These are phyloP conservation scores for Fopius arisanus DNA, from an alignment of 1,140 invertebrate species.

Conservation along the genomic window DNA sequence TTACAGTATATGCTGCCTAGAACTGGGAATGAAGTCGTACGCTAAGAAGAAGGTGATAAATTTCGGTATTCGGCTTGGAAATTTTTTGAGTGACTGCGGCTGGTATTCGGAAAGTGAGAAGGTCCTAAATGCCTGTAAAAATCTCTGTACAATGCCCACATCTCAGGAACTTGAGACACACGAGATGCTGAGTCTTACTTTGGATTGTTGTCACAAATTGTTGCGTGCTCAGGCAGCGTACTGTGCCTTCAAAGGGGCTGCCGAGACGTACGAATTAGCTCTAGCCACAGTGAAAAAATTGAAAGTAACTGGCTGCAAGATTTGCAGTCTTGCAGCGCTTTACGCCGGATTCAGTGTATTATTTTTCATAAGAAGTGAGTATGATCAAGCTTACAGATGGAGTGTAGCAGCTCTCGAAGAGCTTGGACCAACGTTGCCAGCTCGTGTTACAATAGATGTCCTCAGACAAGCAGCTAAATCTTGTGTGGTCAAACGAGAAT, in stretches of 20 bases:
- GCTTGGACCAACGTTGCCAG: constrained; percentile 69
- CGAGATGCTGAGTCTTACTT: constrained; percentile 62
- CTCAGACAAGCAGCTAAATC: constrained; percentile 84
- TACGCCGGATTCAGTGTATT: constrained; percentile 83
- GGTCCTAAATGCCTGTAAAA: constrained; percentile 72
- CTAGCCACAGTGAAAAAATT: constrained; percentile 67
- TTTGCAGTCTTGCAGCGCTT: constrained; percentile 73
- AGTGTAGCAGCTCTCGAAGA: constrained; percentile 75
- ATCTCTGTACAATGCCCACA: constrained; percentile 64
- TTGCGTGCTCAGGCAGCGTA: constrained; percentile 82
- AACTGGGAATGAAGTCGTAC: constrained; percentile 35
- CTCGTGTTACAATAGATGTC: constrained; percentile 78
- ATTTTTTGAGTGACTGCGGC: constrained; percentile 86
- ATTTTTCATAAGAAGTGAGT: constrained; percentile 83
- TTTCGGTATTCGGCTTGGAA: constrained; percentile 71
- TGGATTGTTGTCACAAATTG: constrained; percentile 82
- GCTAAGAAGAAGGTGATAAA: constrained; percentile 59
- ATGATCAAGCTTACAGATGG: constrained; percentile 81
- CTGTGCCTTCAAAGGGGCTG: constrained; percentile 77
- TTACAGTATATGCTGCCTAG: constrained; percentile 59
- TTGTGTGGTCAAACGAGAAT: constrained; percentile 86
- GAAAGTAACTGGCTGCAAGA: constrained; percentile 52
- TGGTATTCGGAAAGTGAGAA: constrained; percentile 80
- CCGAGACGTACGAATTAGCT: constrained; percentile 71
- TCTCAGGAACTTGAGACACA: constrained; percentile 58